phyloP scores from a whole-genome alignment of 2,113 vertebrate genomes.

The Notiomystis cincta region DNA sequence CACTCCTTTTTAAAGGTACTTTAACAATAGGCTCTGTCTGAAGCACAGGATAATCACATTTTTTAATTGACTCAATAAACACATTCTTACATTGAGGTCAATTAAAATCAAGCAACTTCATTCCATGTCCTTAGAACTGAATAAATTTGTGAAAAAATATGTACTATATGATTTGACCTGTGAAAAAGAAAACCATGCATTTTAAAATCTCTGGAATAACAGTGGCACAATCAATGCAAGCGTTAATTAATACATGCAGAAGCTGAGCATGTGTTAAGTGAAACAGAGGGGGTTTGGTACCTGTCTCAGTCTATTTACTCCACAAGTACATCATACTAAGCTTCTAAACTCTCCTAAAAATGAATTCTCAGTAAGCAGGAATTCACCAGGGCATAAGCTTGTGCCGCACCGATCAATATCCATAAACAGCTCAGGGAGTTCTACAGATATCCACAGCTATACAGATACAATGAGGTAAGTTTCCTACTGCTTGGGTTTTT shows the following conservation, averaged over 20 bases:
- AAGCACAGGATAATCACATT: background rate
- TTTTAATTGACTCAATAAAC: background rate
- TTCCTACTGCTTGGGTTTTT: background rate
- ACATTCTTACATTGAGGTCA: background rate
- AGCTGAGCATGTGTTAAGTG: background rate
- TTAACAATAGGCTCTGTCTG: background rate
- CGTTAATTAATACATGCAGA: background rate
- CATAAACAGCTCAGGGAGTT: background rate
- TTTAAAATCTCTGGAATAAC: background rate
- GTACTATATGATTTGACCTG: background rate
- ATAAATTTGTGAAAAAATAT: background rate
- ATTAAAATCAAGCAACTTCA: background rate
- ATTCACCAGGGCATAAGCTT: background rate
- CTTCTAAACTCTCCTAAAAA: background rate
- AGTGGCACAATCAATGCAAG: background rate
- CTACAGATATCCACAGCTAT: background rate
- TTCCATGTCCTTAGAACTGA: background rate
- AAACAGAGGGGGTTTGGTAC: background rate
- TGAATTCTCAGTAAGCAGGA: background rate
- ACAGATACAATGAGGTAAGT: background rate
- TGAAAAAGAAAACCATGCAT: background rate
- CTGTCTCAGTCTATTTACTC: background rate
- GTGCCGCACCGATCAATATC: background rate
- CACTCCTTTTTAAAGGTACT: background rate
- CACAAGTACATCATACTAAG: background rate